Evolutionary conservation across 2,113 vertebrate genomes (phyloP).

Genomic region (Corythornis cristatus): DNA sequence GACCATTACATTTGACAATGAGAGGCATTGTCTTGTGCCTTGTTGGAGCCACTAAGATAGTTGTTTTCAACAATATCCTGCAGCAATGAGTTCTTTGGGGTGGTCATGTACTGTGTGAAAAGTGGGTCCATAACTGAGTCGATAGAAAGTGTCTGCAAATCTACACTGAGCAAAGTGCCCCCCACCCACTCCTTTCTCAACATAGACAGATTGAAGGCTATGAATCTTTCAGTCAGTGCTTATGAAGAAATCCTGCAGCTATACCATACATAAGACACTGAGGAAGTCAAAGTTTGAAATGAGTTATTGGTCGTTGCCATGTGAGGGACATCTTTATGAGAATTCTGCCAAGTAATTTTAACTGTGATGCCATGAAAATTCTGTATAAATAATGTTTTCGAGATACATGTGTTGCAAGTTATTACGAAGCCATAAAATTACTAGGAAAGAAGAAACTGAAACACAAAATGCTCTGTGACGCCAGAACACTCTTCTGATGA

Average conservation of each 20-base stretch:
- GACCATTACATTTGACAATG: background rate
- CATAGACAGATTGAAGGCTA: background rate
- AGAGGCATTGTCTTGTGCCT: background rate
- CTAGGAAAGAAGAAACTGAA: constrained; percentile 23
- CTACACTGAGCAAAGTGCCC: background rate
- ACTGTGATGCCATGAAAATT: background rate
- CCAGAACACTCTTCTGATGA: constrained; percentile 49
- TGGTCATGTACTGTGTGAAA: background rate
- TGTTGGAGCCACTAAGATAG: background rate
- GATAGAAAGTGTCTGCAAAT: background rate
- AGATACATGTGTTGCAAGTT: constrained; percentile 41
- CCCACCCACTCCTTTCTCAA: background rate
- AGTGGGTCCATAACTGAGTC: background rate
- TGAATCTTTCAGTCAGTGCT: background rate
- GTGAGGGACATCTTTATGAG: background rate
- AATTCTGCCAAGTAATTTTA: background rate
- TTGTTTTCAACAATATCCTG: background rate
- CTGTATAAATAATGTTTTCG: background rate
- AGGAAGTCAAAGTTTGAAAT: background rate
- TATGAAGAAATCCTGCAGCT: background rate
- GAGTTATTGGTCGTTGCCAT: background rate
- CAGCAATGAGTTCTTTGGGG: background rate
- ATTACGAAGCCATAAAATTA: background rate
- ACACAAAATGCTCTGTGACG: constrained; percentile 34
- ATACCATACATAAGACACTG: background rate